Evolutionary conservation across 2,888 invertebrate species (phyloP), one percentile per base, ranked within the genome.

Genomic region (Oxycera nigricornis): DNA sequence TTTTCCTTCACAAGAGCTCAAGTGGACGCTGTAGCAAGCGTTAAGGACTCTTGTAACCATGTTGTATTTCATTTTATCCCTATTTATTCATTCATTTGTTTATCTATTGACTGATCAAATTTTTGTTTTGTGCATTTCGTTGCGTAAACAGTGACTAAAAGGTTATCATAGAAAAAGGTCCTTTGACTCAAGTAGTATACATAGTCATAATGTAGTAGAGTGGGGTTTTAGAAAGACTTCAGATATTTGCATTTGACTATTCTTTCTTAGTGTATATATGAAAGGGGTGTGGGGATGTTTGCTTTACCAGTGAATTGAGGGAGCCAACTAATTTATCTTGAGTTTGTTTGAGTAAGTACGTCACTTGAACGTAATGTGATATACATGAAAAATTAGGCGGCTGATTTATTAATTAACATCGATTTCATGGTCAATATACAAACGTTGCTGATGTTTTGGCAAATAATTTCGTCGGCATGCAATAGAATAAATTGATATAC

Each of bases 51-150:
- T 24, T n/a, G 6, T 50, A 28, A n/a, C 26, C 2, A n/a, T 65
- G 3, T 68, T 68, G 14, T 61, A 28, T 61, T 31, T 28, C 20
- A 20, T 7, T 55, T 3, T n/a, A n/a, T 61, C 61, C 61, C 28
- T 68, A 68, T 68, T 68, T 68, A 68, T 68, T 68, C 67, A 68
- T 68, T 68, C 67, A 50, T 68, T 68, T 68, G 67, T 68, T 68
- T 67, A 17, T 68, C 67, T 68, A 41, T 68, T 68, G 67, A 68
- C 67, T 68, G 67, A 68, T 68, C 67, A 68, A 68, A 68, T 68
- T 68, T 68, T 68, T 68, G 67, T 68, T 68, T 68, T 68, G 67
- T 68, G n/a, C 67, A 50, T 68, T 68, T 50, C 50, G 67, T 68
- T 68, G 50, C 17, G 41, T 46, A 68, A 68, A 68, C 67, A 68